Conservation (phyloP, 2,797 vertebrate genomes). For the Epinephelus malabaricus region DNA sequence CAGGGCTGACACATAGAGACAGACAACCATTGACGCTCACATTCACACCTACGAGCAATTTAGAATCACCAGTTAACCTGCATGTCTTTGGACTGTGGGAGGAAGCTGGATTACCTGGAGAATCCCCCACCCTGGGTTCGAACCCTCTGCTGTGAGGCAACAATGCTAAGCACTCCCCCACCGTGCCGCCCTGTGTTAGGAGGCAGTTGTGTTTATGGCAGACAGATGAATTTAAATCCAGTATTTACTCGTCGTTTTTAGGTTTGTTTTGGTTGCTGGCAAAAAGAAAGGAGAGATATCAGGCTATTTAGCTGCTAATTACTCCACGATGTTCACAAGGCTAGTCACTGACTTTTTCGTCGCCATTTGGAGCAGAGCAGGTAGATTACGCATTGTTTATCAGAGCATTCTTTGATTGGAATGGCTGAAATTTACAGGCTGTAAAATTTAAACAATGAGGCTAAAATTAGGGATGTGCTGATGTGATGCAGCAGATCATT, state of each 20-base stretch:
- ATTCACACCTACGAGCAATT: no score
- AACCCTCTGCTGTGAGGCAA: no score
- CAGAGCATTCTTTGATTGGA: background rate
- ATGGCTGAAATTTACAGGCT: background rate
- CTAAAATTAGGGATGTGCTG: background rate
- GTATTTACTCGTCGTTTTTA: background rate
- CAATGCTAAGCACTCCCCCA: no score
- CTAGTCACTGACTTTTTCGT: no score
- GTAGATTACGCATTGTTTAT: background rate
- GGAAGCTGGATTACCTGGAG: no score
- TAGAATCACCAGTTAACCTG: no score
- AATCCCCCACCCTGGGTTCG: no score
- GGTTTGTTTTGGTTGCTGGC: background rate
- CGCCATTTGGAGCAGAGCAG: no score
- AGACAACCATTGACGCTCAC: no score
- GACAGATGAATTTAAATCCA: background rate
- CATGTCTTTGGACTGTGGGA: no score
- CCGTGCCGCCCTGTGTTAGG: no score
- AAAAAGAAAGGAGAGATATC: background rate
- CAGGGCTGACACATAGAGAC: no score
- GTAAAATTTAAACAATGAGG: slow-evolving; percentile 10
- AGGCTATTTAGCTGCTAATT: background rate
- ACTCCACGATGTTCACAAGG: background rate
- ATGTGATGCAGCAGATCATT: background rate
- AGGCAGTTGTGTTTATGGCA: background rate